A percentile compares a stretch with the other conserved stretches of the same genome.
Conservation (phyloP, 2,113 vertebrate genomes). For the Oxyruncus cristatus region DNA sequence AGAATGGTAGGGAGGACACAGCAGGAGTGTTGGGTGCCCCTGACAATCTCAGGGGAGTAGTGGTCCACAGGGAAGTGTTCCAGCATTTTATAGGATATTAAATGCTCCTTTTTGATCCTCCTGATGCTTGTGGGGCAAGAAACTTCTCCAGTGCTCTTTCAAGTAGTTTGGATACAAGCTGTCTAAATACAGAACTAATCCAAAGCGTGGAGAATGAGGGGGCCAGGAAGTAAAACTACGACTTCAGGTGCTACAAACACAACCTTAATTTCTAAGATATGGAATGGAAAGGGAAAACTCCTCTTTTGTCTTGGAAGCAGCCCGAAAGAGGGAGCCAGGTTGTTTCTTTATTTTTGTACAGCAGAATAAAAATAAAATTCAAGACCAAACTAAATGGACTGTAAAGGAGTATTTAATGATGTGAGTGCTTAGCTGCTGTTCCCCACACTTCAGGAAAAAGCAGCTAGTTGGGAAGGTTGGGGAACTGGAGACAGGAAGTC, state of each 20-base stretch:
- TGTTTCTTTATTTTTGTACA: not conserved
- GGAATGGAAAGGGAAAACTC: not conserved
- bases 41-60: rapidly evolving
- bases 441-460: not conserved
- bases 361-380: not conserved
- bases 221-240: not conserved
- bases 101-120: not conserved
- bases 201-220: not conserved
- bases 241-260: not conserved
- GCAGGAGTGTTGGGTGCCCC: not conserved
- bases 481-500: not conserved
- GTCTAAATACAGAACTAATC: not conserved
- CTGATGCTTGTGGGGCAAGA: not conserved
- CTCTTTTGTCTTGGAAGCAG: not conserved
- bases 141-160: not conserved
- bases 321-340: not conserved
- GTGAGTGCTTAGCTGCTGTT: rapidly evolving
- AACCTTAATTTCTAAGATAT: not conserved
- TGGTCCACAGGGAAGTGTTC: not conserved
- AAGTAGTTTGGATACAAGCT: not conserved
- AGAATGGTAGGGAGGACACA: not conserved
- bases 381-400: not conserved
- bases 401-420: not conserved
- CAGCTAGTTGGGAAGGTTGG: not conserved
- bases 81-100: not conserved